Percentiles rank a stretch among this genome's conserved stretches.
These are phyloP conservation scores for Notarius lentiginosus DNA, from an alignment of 2,113 vertebrate genomes.

Conservation along the genomic window DNA sequence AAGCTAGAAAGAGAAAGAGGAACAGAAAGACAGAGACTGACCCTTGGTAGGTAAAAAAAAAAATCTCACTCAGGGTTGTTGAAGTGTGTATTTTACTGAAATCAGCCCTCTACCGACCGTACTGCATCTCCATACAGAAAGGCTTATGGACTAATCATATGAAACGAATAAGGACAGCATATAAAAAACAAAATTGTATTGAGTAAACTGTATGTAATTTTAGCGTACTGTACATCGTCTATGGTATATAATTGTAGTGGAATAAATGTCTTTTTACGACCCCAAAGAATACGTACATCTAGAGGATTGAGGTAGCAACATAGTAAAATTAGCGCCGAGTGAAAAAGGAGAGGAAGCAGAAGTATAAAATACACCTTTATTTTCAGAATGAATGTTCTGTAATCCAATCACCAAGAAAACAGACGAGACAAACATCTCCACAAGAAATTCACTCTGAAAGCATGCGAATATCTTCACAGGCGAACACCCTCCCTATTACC, in stretches of 20 bases:
- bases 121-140: conserved; percentile 46
- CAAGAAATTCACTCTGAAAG: no score
- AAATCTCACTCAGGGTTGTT: conserved; percentile 51
- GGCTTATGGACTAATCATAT: neutral
- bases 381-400: no score
- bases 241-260: neutral
- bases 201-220: neutral
- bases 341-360: no score
- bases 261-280: neutral
- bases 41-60: conserved; percentile 23
- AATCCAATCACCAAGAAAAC: no score
- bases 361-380: no score
- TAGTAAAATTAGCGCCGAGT: no score
- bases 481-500: no score
- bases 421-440: no score
- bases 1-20: neutral
- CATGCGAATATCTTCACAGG: no score
- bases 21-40: conserved; percentile 26
- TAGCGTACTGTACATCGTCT: neutral
- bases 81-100: conserved; percentile 35
- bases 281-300: no score
- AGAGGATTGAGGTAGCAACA: no score
- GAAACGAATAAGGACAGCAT: neutral
- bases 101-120: conserved; percentile 37
- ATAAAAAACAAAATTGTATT: neutral